Conservation (phyloP, 64 coral and sea anemone genomes). For the Trachythela sp. region DNA sequence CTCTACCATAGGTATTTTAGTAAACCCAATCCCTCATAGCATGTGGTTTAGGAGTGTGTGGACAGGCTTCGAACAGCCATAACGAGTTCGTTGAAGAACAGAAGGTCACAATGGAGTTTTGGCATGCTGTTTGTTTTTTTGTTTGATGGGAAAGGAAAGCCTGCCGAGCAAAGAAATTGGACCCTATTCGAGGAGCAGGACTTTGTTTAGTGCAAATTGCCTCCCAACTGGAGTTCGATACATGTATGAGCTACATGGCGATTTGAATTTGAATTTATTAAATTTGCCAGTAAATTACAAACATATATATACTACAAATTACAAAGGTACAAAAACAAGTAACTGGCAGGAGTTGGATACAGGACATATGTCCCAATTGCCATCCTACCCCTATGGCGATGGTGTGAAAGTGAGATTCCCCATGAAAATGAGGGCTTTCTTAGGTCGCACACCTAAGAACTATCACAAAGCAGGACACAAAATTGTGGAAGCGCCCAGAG, state of each 20-base stretch:
- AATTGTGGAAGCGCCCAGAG: not conserved
- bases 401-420: not conserved
- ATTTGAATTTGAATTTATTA: too few relatives aligned
- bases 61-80: not conserved
- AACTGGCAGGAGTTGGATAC: too few relatives aligned
- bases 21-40: not conserved
- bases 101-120: not conserved
- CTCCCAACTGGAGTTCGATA: not conserved
- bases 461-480: not conserved
- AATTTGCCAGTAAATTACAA: too few relatives aligned
- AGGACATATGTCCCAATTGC: too few relatives aligned
- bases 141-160: not conserved
- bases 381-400: too few relatives aligned
- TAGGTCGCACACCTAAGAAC: not conserved
- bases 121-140: not conserved
- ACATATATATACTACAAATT: too few relatives aligned
- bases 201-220: not conserved
- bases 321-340: too few relatives aligned
- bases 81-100: not conserved
- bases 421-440: too few relatives aligned
- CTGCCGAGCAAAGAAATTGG: not conserved
- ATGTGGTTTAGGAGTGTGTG: not conserved
- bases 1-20: not conserved
- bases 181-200: not conserved
- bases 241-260: not conserved